phyloP scores from a whole-genome alignment of 1,140 invertebrate species.

The Drosophila arizonae region DNA sequence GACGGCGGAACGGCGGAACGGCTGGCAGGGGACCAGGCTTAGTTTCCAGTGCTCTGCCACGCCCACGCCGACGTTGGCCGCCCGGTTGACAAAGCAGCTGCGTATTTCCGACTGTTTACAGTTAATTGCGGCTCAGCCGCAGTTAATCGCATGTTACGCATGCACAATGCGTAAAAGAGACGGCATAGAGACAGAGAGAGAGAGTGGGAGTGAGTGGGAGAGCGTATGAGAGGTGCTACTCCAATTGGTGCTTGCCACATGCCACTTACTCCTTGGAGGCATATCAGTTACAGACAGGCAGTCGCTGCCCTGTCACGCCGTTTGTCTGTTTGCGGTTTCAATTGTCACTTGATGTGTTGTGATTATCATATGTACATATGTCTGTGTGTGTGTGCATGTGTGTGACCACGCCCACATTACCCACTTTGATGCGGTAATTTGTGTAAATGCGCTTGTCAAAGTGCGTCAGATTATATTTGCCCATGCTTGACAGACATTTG shows the following conservation, averaged over 20 bases:
- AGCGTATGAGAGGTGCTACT: not conserved
- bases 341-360: slow-evolving; percentile 81
- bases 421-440: slow-evolving; percentile 71
- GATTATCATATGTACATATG: slow-evolving; percentile 63
- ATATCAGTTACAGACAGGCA: slow-evolving; percentile 64
- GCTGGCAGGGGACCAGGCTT: too few relatives aligned
- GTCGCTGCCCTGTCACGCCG: slow-evolving; percentile 57
- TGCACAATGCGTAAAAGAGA: slow-evolving; percentile 27
- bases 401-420: slow-evolving; percentile 20
- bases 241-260: slow-evolving; percentile 12
- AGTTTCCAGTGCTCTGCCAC: slow-evolving; percentile 8
- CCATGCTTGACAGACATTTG: slow-evolving; percentile 51
- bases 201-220: not conserved
- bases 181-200: not conserved
- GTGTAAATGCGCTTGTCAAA: slow-evolving; percentile 77
- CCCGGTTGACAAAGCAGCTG: slow-evolving; percentile 41
- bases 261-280: slow-evolving; percentile 33
- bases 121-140: slow-evolving; percentile 78
- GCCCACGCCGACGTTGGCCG: slow-evolving; percentile 14
- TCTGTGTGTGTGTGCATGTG: slow-evolving; percentile 17
- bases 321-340: slow-evolving; percentile 81
- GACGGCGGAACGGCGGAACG: not conserved
- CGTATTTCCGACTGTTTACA: slow-evolving; percentile 77
- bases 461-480: slow-evolving; percentile 68
- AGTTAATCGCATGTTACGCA: slow-evolving; percentile 77